These are phyloP conservation scores for Glareola pratincola DNA, from an alignment of 2,113 vertebrate genomes.

Conservation along the genomic window DNA sequence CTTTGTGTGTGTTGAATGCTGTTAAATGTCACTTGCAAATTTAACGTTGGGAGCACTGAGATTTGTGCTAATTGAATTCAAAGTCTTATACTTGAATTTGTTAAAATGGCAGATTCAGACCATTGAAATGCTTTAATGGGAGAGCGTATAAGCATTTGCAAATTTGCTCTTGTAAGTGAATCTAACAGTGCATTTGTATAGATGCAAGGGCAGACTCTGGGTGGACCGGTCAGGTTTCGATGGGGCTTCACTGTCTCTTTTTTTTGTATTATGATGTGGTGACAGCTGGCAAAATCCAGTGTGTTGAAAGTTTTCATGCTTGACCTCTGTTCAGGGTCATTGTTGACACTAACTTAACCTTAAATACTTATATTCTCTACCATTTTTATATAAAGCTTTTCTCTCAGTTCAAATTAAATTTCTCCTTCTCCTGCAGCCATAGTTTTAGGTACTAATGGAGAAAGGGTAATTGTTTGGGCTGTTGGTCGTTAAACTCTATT, in stretches of 20 bases:
- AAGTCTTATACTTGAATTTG: not conserved
- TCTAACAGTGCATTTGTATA: not conserved
- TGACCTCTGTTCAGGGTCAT: not conserved
- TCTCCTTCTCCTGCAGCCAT: not conserved
- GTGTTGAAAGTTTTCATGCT: not conserved
- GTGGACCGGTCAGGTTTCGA: not conserved
- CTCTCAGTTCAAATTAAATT: not conserved
- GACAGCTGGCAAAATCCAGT: not conserved
- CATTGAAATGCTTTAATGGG: not conserved
- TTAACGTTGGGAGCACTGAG: not conserved
- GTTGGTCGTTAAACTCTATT: not conserved
- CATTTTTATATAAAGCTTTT: not conserved
- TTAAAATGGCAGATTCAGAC: not conserved
- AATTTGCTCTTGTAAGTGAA: not conserved
- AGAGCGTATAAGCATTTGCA: not conserved
- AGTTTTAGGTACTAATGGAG: not conserved
- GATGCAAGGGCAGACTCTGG: not conserved
- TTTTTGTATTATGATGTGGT: not conserved
- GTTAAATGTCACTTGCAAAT: constrained; percentile 22
- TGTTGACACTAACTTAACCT: not conserved
- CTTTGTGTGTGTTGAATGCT: not conserved
- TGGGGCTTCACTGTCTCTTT: not conserved
- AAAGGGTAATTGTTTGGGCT: not conserved
- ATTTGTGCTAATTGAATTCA: constrained; percentile 41
- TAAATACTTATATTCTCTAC: not conserved